Percentiles rank a stretch among this genome's conserved stretches.
phyloP scores from a whole-genome alignment of 2,888 invertebrate species.

The Dexiosoma caninum region DNA sequence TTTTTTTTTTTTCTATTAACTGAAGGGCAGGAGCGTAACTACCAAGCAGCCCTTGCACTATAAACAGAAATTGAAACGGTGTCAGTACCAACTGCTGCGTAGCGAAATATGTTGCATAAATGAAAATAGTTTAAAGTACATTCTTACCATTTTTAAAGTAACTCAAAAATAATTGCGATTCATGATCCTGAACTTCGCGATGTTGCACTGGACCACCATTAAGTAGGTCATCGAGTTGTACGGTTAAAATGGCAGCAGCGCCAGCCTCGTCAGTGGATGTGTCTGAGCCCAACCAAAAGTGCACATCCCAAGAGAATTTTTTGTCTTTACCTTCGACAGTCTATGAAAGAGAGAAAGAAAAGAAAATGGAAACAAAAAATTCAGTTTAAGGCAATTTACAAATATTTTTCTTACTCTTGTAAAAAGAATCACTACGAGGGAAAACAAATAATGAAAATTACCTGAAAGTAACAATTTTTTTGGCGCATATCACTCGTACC shows the following conservation, averaged over 20 bases:
- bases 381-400: not conserved
- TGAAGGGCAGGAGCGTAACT: not conserved
- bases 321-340: conserved; percentile 83
- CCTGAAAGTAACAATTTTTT: not conserved
- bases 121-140: conserved; percentile 21
- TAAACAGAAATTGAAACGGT: not conserved
- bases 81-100: not conserved
- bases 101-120: not conserved
- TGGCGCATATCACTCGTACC: too few relatives aligned
- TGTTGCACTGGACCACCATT: conserved; percentile 91
- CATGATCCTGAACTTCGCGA: conserved; percentile 90
- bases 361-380: not conserved
- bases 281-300: conserved; percentile 92
- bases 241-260: conserved; percentile 86
- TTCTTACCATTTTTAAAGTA: conserved; percentile 83
- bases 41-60: not conserved
- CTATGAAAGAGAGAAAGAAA: conserved; percentile 77
- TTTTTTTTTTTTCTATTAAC: not conserved
- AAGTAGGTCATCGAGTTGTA: conserved; percentile 90
- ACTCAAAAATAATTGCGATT: conserved; percentile 87
- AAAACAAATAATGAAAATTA: conserved; percentile 23
- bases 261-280: conserved; percentile 88
- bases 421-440: not conserved
- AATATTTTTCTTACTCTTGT: not conserved
- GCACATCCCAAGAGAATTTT: conserved; percentile 87